Conservation (phyloP, 2,113 vertebrate genomes). For the Pseudorasbora parva region DNA sequence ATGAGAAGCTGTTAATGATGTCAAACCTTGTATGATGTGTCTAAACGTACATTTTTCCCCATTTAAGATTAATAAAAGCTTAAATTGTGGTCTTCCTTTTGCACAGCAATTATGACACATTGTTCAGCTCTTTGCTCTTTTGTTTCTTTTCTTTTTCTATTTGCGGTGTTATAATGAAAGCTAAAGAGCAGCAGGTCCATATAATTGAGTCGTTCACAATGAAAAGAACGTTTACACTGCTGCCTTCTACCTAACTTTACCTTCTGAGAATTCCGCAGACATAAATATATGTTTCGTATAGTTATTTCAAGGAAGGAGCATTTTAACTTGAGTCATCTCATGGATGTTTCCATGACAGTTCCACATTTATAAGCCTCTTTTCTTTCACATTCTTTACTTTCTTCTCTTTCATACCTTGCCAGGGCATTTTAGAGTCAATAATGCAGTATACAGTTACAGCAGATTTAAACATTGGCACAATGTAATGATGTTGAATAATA, state of each 20-base stretch:
- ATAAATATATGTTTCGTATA: neutral
- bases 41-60: neutral
- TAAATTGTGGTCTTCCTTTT: neutral
- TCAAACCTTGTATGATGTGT: neutral
- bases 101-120: neutral
- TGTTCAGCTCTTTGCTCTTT: neutral
- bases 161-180: too few species aligned
- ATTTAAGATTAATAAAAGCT: neutral
- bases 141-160: conserved; percentile 4
- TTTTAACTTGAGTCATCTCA: conserved; percentile 8
- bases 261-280: neutral
- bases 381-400: neutral
- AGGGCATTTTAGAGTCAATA: neutral
- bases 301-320: neutral
- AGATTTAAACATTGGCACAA: neutral
- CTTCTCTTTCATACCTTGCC: neutral
- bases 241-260: too few species aligned
- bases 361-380: neutral
- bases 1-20: neutral
- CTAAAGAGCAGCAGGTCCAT: neutral
- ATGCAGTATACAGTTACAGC: neutral
- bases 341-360: too few species aligned
- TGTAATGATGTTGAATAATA: neutral
- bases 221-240: neutral
- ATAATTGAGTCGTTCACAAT: neutral